phyloP scores from a whole-genome alignment of 2,113 vertebrate species.

The Misgurnus mizolepis region DNA sequence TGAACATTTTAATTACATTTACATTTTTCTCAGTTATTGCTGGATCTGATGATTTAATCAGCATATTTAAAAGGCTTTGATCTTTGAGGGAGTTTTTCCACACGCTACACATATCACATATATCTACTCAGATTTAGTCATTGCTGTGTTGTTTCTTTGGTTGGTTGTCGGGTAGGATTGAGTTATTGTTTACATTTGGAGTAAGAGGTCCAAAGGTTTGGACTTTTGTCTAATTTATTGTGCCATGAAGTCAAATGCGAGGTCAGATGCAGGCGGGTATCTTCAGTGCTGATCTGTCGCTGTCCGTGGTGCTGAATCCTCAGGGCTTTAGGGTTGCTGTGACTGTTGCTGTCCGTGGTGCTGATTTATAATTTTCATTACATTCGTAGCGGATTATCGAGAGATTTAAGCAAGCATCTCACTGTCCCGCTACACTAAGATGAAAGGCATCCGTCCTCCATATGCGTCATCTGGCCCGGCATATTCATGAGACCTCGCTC shows the following conservation, averaged over 20 bases:
- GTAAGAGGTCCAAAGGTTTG: not conserved
- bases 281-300: not conserved
- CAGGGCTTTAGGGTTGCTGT: not conserved
- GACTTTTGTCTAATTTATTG: not conserved
- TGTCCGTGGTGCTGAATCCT: slow-evolving; percentile 26
- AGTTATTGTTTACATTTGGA: not conserved
- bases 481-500: slow-evolving; percentile 48
- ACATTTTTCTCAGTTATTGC: not conserved
- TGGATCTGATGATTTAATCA: not conserved
- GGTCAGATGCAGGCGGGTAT: not conserved
- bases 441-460: slow-evolving; percentile 45
- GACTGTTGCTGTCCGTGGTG: slow-evolving; percentile 44
- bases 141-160: not conserved
- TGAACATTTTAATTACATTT: slow-evolving; percentile 5
- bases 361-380: slow-evolving; percentile 49
- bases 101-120: not conserved
- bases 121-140: not conserved
- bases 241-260: not conserved
- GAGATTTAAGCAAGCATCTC: slow-evolving; percentile 40
- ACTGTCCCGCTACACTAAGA: slow-evolving; percentile 29
- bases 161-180: too few species aligned
- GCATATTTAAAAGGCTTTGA: slow-evolving; percentile 7
- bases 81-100: not conserved
- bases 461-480: slow-evolving; percentile 31
- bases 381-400: slow-evolving; percentile 35